Evolutionary conservation across 2,797 vertebrate species (phyloP), one percentile per base, ranked within the genome.

Genomic region (Lacerta viridis): DNA sequence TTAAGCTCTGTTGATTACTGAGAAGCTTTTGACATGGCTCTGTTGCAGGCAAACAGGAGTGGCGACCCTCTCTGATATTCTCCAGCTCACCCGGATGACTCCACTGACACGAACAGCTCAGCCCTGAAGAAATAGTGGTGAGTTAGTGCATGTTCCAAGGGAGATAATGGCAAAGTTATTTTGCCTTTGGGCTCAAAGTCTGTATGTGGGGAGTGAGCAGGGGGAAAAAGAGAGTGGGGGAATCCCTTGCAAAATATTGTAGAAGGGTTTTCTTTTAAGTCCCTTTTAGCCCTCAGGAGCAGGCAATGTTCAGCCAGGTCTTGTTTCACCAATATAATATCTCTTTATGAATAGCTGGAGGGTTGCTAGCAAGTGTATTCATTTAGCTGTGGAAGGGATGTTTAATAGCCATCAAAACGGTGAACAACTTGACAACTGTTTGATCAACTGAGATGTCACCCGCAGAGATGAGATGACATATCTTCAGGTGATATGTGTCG

Each of bases 1-100:
- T 93, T 95, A 94, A 95, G 94, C 94, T 94, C 93, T 93, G 17
- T 92, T 95, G 93, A 95, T 95, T 93, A 95, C 91, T 92, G 91
- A 93, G 95, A 95, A 95, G 94, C 91, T 94, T 95, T 92, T 94
- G 92, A 94, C 91, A 93, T 92, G 86, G 88, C 64, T 90, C 91
- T 95, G 91, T 93, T 94, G 91, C 91, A 91, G 91, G 89, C 90
- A 94, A 92, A 89, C 95, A 87, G 91, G 90, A 95, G 89, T 94
- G 92, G 91, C 92, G 94, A 95, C 93, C 89, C 59, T 27, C 92
- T 92, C 39, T 93, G 94, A 96, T 95, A 94, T 93, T 96, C 92
- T 94, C 93, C 94, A 95, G 94, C 80, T 95, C 95, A 90, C 92
- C 90, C 88, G 83, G 90, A 82, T 88, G 78, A 11, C 0, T 36